Evolutionary conservation across 2,888 invertebrate species (phyloP).

Genomic region (Marasmarcha lunaedactyla): DNA sequence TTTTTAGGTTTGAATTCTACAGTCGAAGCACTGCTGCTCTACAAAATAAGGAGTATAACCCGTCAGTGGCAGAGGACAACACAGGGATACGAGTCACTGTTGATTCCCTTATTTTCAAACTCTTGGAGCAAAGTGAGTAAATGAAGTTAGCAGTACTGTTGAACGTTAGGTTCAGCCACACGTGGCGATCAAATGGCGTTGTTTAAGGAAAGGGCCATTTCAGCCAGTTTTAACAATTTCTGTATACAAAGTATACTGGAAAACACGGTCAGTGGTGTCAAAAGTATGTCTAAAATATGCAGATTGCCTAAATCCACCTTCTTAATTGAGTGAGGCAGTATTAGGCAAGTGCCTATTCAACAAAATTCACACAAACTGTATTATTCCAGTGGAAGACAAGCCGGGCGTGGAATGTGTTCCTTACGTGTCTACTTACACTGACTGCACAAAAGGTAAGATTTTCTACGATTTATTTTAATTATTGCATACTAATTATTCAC

Average conservation of each 20-base stretch:
- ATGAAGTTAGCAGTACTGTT: no score
- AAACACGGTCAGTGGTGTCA: no score
- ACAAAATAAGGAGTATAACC: background rate
- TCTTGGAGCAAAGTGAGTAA: background rate
- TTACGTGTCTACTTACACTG: constrained; percentile 33
- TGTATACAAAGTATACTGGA: no score
- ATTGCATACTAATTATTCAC: background rate
- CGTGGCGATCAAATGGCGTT: no score
- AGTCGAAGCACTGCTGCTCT: background rate
- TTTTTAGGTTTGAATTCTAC: background rate
- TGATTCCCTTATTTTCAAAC: background rate
- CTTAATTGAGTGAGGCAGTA: no score
- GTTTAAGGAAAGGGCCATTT: no score
- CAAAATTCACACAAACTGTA: background rate
- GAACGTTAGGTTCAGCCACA: no score
- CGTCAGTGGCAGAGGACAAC: background rate
- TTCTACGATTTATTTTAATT: background rate
- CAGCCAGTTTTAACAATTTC: no score
- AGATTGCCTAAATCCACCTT: no score
- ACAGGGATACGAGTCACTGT: background rate
- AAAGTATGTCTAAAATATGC: no score
- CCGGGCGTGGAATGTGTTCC: constrained; percentile 33
- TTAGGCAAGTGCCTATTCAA: background rate
- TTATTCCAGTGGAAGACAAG: background rate
- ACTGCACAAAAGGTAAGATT: constrained; percentile 41